A percentile compares a stretch with the other conserved stretches of the same genome.
phyloP scores from a whole-genome alignment of 2,888 invertebrate genomes.

The Petrolisthes cinctipes region DNA sequence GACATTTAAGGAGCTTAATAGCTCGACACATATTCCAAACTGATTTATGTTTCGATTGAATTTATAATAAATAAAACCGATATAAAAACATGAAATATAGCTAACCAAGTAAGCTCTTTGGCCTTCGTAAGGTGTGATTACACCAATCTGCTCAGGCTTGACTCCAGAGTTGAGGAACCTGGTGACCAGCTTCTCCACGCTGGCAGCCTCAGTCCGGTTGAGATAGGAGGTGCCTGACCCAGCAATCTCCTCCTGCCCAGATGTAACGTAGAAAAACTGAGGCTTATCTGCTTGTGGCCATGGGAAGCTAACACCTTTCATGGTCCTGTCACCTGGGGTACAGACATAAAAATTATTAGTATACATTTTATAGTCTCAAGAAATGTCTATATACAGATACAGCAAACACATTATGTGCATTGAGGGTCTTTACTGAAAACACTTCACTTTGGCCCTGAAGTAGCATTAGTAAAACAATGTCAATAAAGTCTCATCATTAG shows the following conservation, averaged over 20 bases:
- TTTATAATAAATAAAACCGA: too few species aligned
- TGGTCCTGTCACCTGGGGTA: constrained; percentile 83
- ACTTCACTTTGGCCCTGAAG: too few species aligned
- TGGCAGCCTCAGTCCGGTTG: constrained; percentile 97
- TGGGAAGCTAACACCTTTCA: constrained; percentile 93
- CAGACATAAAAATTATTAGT: not conserved
- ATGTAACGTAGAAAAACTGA: constrained; percentile 98
- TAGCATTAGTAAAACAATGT: too few species aligned
- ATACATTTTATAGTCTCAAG: not conserved
- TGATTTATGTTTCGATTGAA: too few species aligned
- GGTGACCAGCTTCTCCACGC: constrained; percentile 97
- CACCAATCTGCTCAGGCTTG: constrained; percentile 97
- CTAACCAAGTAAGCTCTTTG: constrained; percentile 91
- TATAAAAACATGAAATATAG: not conserved
- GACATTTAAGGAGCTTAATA: too few species aligned
- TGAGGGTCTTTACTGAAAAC: too few species aligned
- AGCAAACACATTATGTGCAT: not conserved
- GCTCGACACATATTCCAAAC: too few species aligned
- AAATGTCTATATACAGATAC: not conserved
- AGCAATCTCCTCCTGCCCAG: constrained; percentile 97
- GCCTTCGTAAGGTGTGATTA: constrained; percentile 99
- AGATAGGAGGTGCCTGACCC: constrained; percentile 98
- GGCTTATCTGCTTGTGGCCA: constrained; percentile 97
- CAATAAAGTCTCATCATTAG: too few species aligned
- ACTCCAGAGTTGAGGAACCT: constrained; percentile 94